Percentiles rank a stretch among this genome's conserved stretches.
phyloP scores from a whole-genome alignment of 2,888 invertebrate species.

The Hemistola chrysoprasaria region DNA sequence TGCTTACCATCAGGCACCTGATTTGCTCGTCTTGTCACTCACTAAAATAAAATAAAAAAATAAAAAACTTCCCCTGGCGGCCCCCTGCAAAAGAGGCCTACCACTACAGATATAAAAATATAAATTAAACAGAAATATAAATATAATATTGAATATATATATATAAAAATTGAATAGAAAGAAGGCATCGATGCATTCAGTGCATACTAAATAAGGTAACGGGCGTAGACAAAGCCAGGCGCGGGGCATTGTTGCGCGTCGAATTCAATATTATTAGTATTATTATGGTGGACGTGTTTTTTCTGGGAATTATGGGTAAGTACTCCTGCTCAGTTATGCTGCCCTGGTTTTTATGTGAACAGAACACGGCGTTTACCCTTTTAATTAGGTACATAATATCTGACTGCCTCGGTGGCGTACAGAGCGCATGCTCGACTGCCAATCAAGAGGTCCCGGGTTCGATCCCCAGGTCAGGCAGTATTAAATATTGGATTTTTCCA shows the following conservation, averaged over 20 bases:
- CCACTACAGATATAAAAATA: too few relatives aligned
- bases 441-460: too few relatives aligned
- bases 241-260: slow-evolving; percentile 25
- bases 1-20: too few relatives aligned
- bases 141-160: slow-evolving; percentile 12
- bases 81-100: too few relatives aligned
- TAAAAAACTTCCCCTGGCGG: too few relatives aligned
- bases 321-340: slow-evolving; percentile 16
- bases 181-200: slow-evolving; percentile 21
- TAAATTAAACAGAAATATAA: not conserved
- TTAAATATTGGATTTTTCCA: too few relatives aligned
- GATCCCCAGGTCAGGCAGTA: too few relatives aligned
- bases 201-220: slow-evolving; percentile 32
- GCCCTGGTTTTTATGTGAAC: slow-evolving; percentile 17
- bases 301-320: slow-evolving; percentile 11
- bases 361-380: not conserved
- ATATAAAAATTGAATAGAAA: slow-evolving; percentile 14
- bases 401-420: too few relatives aligned
- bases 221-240: slow-evolving; percentile 32
- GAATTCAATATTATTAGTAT: slow-evolving; percentile 15
- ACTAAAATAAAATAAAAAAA: too few relatives aligned
- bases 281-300: slow-evolving; percentile 24
- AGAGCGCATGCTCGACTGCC: too few relatives aligned
- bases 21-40: too few relatives aligned
- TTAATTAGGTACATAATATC: too few relatives aligned